phyloP scores from a whole-genome alignment of 2,113 vertebrate genomes.

The Orycteropus afer region DNA sequence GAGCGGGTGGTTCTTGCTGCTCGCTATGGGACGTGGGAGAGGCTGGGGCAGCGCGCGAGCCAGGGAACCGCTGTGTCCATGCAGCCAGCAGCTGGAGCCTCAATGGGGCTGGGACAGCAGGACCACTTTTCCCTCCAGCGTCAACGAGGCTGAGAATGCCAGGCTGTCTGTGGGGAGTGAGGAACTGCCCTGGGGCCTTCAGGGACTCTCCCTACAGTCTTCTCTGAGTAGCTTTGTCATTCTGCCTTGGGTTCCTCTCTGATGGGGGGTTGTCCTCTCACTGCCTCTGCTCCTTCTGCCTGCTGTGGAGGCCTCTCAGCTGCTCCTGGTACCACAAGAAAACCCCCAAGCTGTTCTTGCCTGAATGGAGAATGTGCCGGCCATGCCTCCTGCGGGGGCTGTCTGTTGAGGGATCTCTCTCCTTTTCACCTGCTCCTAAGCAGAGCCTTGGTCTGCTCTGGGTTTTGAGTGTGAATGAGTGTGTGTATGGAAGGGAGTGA shows the following conservation, averaged over 20 bases:
- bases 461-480: not conserved
- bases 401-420: not conserved
- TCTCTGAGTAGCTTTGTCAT: not conserved
- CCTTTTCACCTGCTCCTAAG: not conserved
- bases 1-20: not conserved
- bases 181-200: not conserved
- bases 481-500: not conserved
- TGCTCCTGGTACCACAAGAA: not conserved
- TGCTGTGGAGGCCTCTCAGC: not conserved
- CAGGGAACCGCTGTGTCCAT: slow-evolving; percentile 33
- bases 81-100: not conserved
- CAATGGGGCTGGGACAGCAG: not conserved
- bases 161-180: not conserved
- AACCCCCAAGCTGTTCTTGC: not conserved
- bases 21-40: not conserved
- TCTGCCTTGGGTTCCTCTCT: not conserved
- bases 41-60: not conserved
- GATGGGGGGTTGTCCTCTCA: not conserved
- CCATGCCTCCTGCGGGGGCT: not conserved
- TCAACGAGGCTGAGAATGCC: rapidly evolving
- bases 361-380: not conserved
- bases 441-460: not conserved
- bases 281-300: not conserved
- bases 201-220: not conserved
- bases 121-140: not conserved